phyloP scores from a whole-genome alignment of 2,888 invertebrate genomes.

The Cephus runcator region DNA sequence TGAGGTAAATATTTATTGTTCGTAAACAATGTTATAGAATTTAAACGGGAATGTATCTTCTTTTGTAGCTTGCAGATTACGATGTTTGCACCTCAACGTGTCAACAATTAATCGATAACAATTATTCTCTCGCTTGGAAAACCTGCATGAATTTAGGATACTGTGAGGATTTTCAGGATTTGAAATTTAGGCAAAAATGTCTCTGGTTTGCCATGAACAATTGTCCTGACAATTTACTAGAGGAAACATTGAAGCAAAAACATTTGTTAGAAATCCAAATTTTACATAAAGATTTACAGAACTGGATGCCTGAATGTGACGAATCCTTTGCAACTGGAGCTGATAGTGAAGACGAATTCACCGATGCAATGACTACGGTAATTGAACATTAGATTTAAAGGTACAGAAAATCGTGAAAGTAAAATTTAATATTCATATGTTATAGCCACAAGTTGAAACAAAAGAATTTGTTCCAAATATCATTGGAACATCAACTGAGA shows the following conservation, averaged over 20 bases:
- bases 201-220: conserved; percentile 58
- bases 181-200: conserved; percentile 49
- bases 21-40: neutral
- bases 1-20: conserved; percentile 52
- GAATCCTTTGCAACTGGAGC: conserved; percentile 56
- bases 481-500: conserved; percentile 63
- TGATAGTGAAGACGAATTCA: conserved; percentile 69
- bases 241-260: conserved; percentile 50
- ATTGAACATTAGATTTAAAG: neutral
- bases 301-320: conserved; percentile 43
- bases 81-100: conserved; percentile 66
- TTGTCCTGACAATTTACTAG: conserved; percentile 54
- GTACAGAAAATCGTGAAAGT: no score
- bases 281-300: conserved; percentile 51
- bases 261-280: conserved; percentile 58
- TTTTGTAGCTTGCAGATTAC: conserved; percentile 63
- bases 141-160: conserved; percentile 68
- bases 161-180: conserved; percentile 65
- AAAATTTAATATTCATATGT: conserved; percentile 8
- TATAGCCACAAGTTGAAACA: conserved; percentile 48
- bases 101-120: conserved; percentile 65
- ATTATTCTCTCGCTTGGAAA: conserved; percentile 68
- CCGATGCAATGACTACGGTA: conserved; percentile 71
- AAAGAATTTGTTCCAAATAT: conserved; percentile 59
- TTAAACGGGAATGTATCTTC: neutral